Base-by-base conservation (phyloP, 2,797 vertebrate species). In the Brachyrhaphis roseni region DNA sequence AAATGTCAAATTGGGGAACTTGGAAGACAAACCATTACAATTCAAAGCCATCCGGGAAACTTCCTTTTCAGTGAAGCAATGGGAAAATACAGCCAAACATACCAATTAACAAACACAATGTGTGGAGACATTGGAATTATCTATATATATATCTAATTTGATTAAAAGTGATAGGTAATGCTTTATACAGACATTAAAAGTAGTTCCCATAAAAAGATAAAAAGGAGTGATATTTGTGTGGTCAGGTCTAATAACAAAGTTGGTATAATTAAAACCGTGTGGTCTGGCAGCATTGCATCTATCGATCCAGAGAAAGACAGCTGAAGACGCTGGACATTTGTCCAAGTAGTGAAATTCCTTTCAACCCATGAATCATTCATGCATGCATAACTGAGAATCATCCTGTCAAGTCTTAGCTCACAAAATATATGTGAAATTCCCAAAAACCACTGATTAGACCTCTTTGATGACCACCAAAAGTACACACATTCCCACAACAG, bases 401-500 rank as follows among this genome's bases (percentile, higher is more conserved):
- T 81, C 70, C 62, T 78, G 46, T 57, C 36, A 31, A 75, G 55
- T 28, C 75, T 26, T 23, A 34, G 49, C 34, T 26, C 68, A 78
- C 47, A 77, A 31, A 77, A 83, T 41, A 20, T 43, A 36, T 57
- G 15, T 10, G 4, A 81, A 84, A 83, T 66, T 75, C 66, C 74
- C 16, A 1, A 53, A 41, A 77, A 74, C 16, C 8, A 31, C 75
- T 72, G 28, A 77, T 59, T 23, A 75, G 57, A 78, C 49, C n/a
- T 28, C n/a, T 59, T 74, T 0, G 62, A 47, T 81, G 16, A 20
- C 45, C 64, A 26, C 51, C 36, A 18, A 53, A 62, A 34, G 34
- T 16, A 31, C 41, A 31, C 36, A 11, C 49, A 51, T 49, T 74
- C 57, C 26, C 13, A 74, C 72, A 72, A 70, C 70, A 74, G 76